Evolutionary conservation across 2,113 vertebrate genomes (phyloP), one percentile per base, ranked within the genome.

Genomic region (Puma concolor): DNA sequence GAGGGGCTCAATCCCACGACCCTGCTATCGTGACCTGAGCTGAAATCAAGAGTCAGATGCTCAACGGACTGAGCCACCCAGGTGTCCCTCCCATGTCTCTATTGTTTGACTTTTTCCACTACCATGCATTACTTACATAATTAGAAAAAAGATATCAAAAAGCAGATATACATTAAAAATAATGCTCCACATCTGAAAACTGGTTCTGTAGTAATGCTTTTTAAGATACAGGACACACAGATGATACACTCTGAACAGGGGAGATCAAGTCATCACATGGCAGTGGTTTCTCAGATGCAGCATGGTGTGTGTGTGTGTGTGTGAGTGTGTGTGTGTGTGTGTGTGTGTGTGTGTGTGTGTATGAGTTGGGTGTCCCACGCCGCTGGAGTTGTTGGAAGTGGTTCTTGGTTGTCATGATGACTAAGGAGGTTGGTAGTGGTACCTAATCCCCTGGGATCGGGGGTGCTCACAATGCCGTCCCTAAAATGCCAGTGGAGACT

Each of bases 141-240:
- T 91, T 95, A 88, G 36, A 92, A 80, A 96, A 95, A 67, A 29
- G 1, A 66, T 31, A 94, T 87, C 57, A 97, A 92, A 83, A 96
- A 96, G 91, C 66, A 80, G 93, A 87, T 54, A 60, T 27, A 63
- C 14, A 60, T 60, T 72, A 71, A 52, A 67, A 74, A 48, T 52
- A 83, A 79, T 64, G n/a, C 4, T 63, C 29, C 66, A 23, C 4
- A 23, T 64, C 71, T 83, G 63, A 85, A 92, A 72, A 38, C 27
- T 38, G 71, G 31, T 23, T 67, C 7, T 33, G 5, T 1, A 71
- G 21, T 1, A 64, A n/a, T 4, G 16, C 12, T 76, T 77, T 77
- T 88, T 25, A 71, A 80, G 50, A 64, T 16, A 63, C 2, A 13
- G 69, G 64, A 9, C 31, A 94, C 23, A 89, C 71, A 77, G 54